Evolutionary conservation across 2,113 vertebrate genomes (phyloP).

Genomic region (Pagrus major): DNA sequence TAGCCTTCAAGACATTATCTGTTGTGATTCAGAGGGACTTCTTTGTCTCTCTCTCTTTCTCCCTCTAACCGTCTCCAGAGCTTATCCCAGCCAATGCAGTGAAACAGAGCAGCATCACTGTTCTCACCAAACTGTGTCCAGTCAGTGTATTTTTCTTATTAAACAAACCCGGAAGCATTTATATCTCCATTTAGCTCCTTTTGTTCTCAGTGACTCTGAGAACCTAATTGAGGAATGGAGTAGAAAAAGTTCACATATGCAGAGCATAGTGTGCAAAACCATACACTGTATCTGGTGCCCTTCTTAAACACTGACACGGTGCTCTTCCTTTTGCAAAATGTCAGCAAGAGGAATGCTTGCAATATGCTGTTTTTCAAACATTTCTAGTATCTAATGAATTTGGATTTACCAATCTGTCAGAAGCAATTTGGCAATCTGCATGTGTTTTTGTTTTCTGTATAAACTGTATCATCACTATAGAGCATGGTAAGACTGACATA

Average conservation of each 20-base stretch:
- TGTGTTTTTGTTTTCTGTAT: slow-evolving; percentile 42
- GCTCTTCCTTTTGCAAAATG: slow-evolving; percentile 59
- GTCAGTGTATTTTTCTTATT: slow-evolving; percentile 1
- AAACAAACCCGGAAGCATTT: slow-evolving; percentile 13
- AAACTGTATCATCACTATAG: slow-evolving; percentile 45
- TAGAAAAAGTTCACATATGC: neutral
- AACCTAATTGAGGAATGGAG: neutral
- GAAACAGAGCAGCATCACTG: slow-evolving; percentile 13
- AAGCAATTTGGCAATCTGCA: slow-evolving; percentile 50
- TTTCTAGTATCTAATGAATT: slow-evolving; percentile 1
- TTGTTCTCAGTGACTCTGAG: slow-evolving; percentile 30
- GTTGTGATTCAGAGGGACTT: slow-evolving; percentile 26
- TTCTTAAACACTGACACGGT: slow-evolving; percentile 46
- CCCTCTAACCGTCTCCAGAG: slow-evolving; percentile 2
- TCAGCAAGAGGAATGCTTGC: slow-evolving; percentile 46
- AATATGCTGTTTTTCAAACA: slow-evolving; percentile 38
- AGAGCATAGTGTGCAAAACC: neutral
- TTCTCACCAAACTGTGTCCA: slow-evolving; percentile 19
- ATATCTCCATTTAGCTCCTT: slow-evolving; percentile 10
- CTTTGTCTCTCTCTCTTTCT: neutral
- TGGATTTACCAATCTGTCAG: neutral
- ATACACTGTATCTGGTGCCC: slow-evolving; percentile 33
- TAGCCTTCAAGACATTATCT: slow-evolving; percentile 28
- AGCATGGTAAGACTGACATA: slow-evolving; percentile 59
- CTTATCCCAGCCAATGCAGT: slow-evolving; percentile 32